Evolutionary conservation across 2,797 vertebrate species (phyloP).

Genomic region (Muscicapa striata): DNA sequence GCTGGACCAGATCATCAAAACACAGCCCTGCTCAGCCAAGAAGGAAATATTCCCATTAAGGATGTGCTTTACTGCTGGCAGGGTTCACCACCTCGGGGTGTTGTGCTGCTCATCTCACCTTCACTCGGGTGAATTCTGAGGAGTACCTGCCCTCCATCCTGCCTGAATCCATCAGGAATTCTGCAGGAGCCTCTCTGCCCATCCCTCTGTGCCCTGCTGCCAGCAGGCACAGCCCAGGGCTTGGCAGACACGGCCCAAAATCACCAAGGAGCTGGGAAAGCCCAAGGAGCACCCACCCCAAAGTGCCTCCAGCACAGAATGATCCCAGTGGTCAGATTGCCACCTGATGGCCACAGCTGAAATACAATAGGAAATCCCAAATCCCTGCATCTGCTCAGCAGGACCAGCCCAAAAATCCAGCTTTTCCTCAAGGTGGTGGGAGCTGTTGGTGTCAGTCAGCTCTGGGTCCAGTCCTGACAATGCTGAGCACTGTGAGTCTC

Average conservation of each 20-base stretch:
- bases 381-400: neutral
- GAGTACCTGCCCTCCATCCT: neutral
- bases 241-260: neutral
- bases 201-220: neutral
- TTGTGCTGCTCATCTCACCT: neutral
- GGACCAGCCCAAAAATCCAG: neutral
- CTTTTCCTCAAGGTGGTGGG: neutral
- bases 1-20: neutral
- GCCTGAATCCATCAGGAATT: rapidly evolving
- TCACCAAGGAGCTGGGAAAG: neutral
- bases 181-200: neutral
- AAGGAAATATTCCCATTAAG: neutral
- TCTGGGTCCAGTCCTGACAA: neutral
- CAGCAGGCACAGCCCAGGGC: neutral
- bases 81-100: neutral
- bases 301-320: neutral
- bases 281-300: conserved; percentile 1
- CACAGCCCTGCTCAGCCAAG: neutral
- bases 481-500: neutral
- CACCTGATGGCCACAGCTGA: conserved; percentile 67
- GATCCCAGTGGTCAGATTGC: conserved; percentile 63
- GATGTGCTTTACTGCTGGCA: neutral
- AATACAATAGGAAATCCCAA: conserved; percentile 43
- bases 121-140: neutral
- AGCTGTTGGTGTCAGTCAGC: neutral